A percentile compares a stretch with the other conserved stretches of the same genome.
Evolutionary conservation across 1,140 invertebrate species (phyloP).

Genomic region (Macrocentrus cingulum): DNA sequence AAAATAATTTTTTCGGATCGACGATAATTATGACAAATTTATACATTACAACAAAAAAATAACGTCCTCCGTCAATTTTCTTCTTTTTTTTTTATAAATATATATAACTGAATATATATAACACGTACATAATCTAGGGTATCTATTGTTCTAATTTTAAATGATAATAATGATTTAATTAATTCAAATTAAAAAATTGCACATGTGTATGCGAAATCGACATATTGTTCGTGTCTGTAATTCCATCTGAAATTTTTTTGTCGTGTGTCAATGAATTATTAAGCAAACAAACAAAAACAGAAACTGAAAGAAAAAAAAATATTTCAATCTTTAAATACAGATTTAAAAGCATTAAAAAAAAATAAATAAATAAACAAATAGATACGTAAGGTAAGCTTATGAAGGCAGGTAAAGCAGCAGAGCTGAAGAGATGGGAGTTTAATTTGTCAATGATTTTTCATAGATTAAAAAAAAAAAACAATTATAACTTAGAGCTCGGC

Average conservation of each 20-base stretch:
- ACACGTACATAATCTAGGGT: slow-evolving; percentile 16
- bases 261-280: neutral
- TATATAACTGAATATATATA: slow-evolving; percentile 28
- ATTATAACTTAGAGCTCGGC: neutral
- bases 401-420: slow-evolving; percentile 4
- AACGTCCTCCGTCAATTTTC: slow-evolving; percentile 12
- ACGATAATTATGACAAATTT: neutral
- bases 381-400: neutral
- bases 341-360: neutral
- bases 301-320: neutral
- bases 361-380: slow-evolving; percentile 3
- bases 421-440: neutral
- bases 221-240: slow-evolving; percentile 26
- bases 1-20: neutral
- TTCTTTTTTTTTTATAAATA: slow-evolving; percentile 21
- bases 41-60: slow-evolving; percentile 1
- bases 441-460: neutral
- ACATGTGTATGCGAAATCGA: slow-evolving; percentile 22
- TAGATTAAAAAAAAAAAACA: slow-evolving; percentile 1
- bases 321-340: neutral
- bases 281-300: neutral
- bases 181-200: slow-evolving; percentile 29
- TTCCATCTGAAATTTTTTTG: slow-evolving; percentile 15
- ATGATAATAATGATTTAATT: slow-evolving; percentile 25
- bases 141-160: slow-evolving; percentile 39